A percentile compares a stretch with the other conserved stretches of the same genome.
phyloP scores from a whole-genome alignment of 1,140 invertebrate species.

The Venturia canescens region DNA sequence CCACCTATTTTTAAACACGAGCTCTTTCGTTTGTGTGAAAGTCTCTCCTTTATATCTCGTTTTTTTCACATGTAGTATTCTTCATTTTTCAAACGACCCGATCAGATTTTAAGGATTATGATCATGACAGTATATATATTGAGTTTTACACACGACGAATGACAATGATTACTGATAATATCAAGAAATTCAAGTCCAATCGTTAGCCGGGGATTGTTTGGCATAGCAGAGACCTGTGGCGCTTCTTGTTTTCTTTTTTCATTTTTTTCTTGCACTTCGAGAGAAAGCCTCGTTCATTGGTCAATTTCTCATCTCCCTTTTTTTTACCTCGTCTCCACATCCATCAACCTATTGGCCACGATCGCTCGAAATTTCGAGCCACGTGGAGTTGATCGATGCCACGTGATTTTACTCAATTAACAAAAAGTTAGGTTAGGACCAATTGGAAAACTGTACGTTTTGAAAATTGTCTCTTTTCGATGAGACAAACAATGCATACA shows the following conservation, averaged over 20 bases:
- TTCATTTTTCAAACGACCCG: not conserved
- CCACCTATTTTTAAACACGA: slow-evolving; percentile 44
- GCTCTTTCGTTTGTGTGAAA: slow-evolving; percentile 27
- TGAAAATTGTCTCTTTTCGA: too few species aligned
- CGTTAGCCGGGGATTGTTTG: too few species aligned
- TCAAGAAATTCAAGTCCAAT: too few species aligned
- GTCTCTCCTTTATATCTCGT: not conserved
- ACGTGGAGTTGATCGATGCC: slow-evolving; percentile 34
- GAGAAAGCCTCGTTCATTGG: slow-evolving; percentile 10
- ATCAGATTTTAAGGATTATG: too few species aligned
- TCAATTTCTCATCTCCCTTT: slow-evolving; percentile 2
- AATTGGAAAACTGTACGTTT: too few species aligned
- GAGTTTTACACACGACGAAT: too few species aligned
- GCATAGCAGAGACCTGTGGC: too few species aligned
- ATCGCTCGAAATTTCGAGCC: slow-evolving; percentile 1
- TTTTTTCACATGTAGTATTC: not conserved
- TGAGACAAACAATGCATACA: too few species aligned
- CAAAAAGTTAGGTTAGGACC: not conserved
- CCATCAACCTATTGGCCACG: not conserved
- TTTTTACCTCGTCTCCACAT: too few species aligned
- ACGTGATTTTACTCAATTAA: slow-evolving; percentile 12
- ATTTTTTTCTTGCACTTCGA: not conserved
- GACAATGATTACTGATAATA: too few species aligned
- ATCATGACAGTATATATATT: too few species aligned
- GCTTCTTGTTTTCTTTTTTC: slow-evolving; percentile 1